Percentiles rank a stretch among this genome's conserved stretches.
phyloP scores from a whole-genome alignment of 2,113 vertebrate species.

The Pygoscelis adeliae region DNA sequence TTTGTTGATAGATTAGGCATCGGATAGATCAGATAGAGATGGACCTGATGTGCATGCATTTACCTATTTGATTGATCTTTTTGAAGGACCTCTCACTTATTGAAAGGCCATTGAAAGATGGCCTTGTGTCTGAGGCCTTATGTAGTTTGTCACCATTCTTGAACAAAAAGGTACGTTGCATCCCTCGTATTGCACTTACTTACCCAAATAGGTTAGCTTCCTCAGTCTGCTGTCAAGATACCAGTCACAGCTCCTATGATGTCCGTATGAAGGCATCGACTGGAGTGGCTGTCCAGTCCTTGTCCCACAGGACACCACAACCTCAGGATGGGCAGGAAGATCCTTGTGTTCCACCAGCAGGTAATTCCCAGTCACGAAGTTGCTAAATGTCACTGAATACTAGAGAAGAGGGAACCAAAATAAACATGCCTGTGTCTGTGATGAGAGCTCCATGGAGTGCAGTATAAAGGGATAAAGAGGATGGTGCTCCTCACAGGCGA shows the following conservation, averaged over 20 bases:
- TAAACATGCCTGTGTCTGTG: background rate
- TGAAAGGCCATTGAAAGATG: background rate
- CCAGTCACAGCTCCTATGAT: conserved; percentile 72
- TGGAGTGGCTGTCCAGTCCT: conserved; percentile 38
- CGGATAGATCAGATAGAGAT: background rate
- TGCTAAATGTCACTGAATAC: conserved; percentile 75
- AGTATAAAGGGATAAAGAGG: background rate
- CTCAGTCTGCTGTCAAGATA: conserved; percentile 44
- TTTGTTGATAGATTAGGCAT: background rate
- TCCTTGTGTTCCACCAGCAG: conserved; percentile 68
- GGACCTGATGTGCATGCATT: background rate
- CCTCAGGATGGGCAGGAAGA: conserved; percentile 12
- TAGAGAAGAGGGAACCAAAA: conserved; percentile 25
- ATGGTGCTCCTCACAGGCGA: background rate
- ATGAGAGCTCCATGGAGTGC: background rate
- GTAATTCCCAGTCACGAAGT: conserved; percentile 61
- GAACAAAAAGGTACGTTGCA: background rate
- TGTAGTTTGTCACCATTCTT: background rate
- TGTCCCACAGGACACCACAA: conserved; percentile 62
- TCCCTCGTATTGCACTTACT: conserved; percentile 44
- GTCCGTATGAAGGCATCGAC: background rate
- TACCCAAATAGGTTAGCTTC: conserved; percentile 75
- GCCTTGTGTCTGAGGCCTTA: background rate
- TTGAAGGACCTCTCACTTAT: background rate
- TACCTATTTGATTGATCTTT: background rate